Evolutionary conservation across 2,113 vertebrate species (phyloP).

Genomic region (Caranx ignobilis): DNA sequence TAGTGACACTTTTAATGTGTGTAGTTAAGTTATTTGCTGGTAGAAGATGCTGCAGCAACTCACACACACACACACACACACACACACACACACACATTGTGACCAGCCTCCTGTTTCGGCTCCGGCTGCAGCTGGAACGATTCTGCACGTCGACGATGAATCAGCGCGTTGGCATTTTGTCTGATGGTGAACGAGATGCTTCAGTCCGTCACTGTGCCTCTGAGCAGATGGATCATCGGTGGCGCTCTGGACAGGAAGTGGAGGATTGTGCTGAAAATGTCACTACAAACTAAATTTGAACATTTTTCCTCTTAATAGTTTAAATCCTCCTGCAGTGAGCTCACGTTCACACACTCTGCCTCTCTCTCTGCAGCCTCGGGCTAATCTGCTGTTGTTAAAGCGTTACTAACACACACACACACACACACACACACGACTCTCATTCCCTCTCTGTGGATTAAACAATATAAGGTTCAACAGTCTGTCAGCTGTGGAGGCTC

Average conservation of each 20-base stretch:
- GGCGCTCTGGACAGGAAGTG: neutral
- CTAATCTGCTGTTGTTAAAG: constrained; percentile 21
- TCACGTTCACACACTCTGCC: neutral
- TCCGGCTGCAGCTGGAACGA: neutral
- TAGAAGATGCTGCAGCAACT: neutral
- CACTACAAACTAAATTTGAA: neutral
- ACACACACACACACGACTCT: constrained; percentile 25
- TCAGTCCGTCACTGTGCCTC: neutral
- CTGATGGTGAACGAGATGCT: constrained; percentile 11
- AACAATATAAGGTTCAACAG: neutral
- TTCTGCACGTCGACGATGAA: constrained; percentile 5
- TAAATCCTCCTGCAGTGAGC: neutral
- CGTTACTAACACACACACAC: constrained; percentile 48
- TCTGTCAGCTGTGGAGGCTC: neutral
- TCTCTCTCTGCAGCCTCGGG: neutral
- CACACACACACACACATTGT: neutral
- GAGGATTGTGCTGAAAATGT: neutral
- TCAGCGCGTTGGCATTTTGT: constrained; percentile 22
- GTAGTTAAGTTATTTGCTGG: neutral
- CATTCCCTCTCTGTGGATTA: neutral
- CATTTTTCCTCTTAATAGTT: neutral
- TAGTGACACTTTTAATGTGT: neutral
- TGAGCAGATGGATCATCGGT: neutral
- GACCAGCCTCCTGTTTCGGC: neutral
- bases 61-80: neutral